Evolutionary conservation across 2,888 invertebrate genomes (phyloP).

Genomic region (Microchrysa polita): DNA sequence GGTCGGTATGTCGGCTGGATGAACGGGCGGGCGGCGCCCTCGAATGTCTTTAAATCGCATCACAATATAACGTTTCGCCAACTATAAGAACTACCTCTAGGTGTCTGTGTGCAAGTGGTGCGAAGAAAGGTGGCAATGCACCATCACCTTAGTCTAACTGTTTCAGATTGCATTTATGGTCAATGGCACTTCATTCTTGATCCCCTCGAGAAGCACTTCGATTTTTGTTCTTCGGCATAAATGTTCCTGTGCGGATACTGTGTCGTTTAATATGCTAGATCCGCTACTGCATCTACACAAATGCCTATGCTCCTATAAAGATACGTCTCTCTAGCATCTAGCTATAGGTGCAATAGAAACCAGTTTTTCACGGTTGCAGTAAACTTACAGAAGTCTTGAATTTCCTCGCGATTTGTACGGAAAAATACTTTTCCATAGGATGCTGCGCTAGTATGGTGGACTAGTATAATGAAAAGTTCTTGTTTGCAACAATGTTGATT

Average conservation of each 20-base stretch:
- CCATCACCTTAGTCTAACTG: conserved; percentile 11
- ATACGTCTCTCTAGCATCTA: no score
- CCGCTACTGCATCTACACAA: no score
- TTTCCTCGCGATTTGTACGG: background rate
- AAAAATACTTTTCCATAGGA: background rate
- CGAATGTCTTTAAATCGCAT: background rate
- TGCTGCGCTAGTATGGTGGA: background rate
- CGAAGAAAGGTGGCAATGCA: conserved; percentile 5
- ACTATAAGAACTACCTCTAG: no score
- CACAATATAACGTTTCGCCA: no score
- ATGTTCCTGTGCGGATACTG: background rate
- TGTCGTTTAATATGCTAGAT: no score
- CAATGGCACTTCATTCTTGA: conserved; percentile 24
- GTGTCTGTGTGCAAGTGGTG: background rate
- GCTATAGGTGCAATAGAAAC: background rate
- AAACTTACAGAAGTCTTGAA: background rate
- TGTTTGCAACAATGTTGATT: conserved; percentile 11
- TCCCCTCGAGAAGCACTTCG: background rate
- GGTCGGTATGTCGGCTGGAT: background rate
- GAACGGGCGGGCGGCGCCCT: background rate
- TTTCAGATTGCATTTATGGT: conserved; percentile 26
- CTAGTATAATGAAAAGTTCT: conserved; percentile 7
- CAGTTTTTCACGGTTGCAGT: background rate
- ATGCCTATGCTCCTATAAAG: no score
- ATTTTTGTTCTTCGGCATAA: background rate